phyloP scores from a whole-genome alignment of 2,113 vertebrate species.

The Numenius arquata region DNA sequence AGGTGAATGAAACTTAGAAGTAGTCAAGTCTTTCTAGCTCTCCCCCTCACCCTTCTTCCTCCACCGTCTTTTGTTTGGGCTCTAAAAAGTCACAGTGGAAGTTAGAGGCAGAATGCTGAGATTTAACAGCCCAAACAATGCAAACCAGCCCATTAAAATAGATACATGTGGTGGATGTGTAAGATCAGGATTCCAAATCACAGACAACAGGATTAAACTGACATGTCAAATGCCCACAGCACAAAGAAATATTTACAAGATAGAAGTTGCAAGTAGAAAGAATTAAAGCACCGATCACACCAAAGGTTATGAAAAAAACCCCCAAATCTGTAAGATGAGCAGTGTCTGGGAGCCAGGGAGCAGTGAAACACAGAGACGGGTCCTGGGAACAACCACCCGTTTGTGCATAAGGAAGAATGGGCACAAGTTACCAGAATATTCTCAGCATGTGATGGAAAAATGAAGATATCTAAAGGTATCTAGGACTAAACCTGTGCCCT shows the following conservation, averaged over 20 bases:
- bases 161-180: too few relatives aligned
- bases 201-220: not conserved
- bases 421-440: not conserved
- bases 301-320: not conserved
- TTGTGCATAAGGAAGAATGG: too few relatives aligned
- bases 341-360: not conserved
- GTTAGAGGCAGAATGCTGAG: not conserved
- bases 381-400: not conserved
- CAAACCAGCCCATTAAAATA: not conserved
- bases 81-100: not conserved
- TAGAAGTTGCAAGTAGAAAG: not conserved
- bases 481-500: not conserved
- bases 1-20: not conserved
- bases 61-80: not conserved
- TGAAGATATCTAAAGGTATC: not conserved
- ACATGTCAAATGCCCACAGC: not conserved
- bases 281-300: not conserved
- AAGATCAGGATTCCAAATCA: not conserved
- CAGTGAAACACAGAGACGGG: not conserved
- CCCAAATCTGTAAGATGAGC: not conserved
- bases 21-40: not conserved
- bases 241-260: not conserved
- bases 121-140: not conserved
- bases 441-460: not conserved
- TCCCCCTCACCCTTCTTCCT: not conserved